A percentile compares a stretch with the other conserved stretches of the same genome.
Evolutionary conservation across 2,797 vertebrate genomes (phyloP).

Genomic region (Pipistrellus pipistrellus): DNA sequence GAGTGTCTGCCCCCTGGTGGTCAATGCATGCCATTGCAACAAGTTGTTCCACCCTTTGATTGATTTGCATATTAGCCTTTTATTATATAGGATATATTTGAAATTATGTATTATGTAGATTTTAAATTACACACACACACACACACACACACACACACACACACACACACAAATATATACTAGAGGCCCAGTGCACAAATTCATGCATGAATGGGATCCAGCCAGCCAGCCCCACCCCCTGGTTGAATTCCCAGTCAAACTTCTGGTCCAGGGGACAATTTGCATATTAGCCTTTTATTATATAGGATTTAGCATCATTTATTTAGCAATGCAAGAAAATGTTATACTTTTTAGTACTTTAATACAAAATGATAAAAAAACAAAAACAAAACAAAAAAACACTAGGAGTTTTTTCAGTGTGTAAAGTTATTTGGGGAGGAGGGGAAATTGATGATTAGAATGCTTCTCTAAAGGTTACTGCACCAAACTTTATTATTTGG

Average conservation of each 20-base stretch:
- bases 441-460: background rate
- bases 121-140: background rate
- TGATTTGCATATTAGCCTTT: no score
- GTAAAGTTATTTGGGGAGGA: background rate
- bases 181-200: no score
- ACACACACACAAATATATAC: no score
- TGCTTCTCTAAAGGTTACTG: conserved; percentile 29
- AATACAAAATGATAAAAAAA: background rate
- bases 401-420: background rate
- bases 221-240: no score
- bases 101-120: background rate
- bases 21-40: no score
- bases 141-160: no score
- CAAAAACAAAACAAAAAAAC: background rate
- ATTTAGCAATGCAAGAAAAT: background rate
- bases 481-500: conserved; percentile 45
- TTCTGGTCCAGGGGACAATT: no score
- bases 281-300: no score
- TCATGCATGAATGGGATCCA: no score
- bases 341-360: background rate
- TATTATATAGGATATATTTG: background rate
- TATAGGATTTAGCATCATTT: background rate
- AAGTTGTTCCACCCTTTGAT: no score
- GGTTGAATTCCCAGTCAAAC: no score
- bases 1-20: no score